Percentiles rank a stretch among this genome's conserved stretches.
Conservation (phyloP, 53 echinoderm and acorn worm species). For the Zoroaster sp. region DNA sequence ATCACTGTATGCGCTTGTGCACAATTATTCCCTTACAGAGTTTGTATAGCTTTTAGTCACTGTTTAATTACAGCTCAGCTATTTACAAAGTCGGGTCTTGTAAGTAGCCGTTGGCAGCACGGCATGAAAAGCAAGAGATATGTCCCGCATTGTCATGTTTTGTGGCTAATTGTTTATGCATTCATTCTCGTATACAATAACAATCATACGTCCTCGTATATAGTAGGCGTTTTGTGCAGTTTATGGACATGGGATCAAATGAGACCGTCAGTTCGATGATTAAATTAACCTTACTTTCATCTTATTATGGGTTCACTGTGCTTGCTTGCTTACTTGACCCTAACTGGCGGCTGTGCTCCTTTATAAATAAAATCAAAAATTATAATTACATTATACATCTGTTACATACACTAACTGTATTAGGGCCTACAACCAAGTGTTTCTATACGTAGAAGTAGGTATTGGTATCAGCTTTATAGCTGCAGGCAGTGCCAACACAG, state of each 20-base stretch:
- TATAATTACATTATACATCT: background rate
- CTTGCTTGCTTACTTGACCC: background rate
- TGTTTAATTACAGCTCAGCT: no score
- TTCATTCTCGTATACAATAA: no score
- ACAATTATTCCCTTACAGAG: no score
- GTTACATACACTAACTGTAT: background rate
- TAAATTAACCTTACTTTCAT: slow-evolving; percentile 4
- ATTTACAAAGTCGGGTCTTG: no score
- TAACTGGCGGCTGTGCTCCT: background rate
- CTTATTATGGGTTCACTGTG: background rate
- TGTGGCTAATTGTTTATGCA: no score
- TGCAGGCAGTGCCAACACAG: background rate
- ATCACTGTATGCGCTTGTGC: no score
- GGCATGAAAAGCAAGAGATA: no score
- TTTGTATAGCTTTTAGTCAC: no score
- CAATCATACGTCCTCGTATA: no score
- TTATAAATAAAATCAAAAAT: background rate
- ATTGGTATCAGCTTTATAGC: background rate
- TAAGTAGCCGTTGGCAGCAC: no score
- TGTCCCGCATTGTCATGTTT: no score
- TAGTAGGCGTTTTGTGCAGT: no score
- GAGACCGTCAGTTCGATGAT: background rate
- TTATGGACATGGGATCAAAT: background rate
- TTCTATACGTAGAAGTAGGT: background rate
- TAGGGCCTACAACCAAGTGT: background rate